Percentiles rank a stretch among this genome's conserved stretches.
Evolutionary conservation across 2,888 invertebrate genomes (phyloP).

Genomic region (Lissocephala sabroskyi): DNA sequence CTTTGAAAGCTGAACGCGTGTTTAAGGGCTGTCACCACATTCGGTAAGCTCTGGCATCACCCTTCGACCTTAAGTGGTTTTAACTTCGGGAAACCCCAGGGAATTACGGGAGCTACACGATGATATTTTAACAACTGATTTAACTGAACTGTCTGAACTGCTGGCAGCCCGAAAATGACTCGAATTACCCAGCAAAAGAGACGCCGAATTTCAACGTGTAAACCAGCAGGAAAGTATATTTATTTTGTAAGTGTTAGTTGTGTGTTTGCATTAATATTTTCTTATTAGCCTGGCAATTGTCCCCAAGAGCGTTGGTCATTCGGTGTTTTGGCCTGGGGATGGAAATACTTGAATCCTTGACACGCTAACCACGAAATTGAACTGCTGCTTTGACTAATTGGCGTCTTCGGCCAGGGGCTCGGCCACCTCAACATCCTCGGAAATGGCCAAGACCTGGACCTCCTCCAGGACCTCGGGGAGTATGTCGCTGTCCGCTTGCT

Average conservation of each 20-base stretch:
- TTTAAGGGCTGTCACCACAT: constrained; percentile 23
- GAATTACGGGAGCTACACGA: constrained; percentile 17
- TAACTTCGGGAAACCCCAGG: neutral
- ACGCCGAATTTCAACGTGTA: too few species aligned
- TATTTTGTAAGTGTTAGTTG: too few species aligned
- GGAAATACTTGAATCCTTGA: neutral
- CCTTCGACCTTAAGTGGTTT: constrained; percentile 42
- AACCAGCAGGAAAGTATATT: too few species aligned
- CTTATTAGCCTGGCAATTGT: too few species aligned
- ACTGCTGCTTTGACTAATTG: neutral
- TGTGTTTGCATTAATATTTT: too few species aligned
- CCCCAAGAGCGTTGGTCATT: too few species aligned
- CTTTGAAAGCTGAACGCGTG: constrained; percentile 24
- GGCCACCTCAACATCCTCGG: constrained; percentile 15
- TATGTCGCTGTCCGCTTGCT: neutral
- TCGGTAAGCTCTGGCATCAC: constrained; percentile 38
- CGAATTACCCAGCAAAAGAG: too few species aligned
- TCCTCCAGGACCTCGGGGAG: constrained; percentile 5
- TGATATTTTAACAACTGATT: constrained; percentile 57
- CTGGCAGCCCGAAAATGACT: too few species aligned
- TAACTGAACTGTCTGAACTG: constrained; percentile 56
- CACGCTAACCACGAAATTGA: too few species aligned
- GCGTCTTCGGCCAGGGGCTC: constrained; percentile 4
- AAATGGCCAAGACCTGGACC: constrained; percentile 14
- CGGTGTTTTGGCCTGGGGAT: too few species aligned